Evolutionary conservation across 2,888 invertebrate genomes (phyloP).

Genomic region (Heliconius charithonia): DNA sequence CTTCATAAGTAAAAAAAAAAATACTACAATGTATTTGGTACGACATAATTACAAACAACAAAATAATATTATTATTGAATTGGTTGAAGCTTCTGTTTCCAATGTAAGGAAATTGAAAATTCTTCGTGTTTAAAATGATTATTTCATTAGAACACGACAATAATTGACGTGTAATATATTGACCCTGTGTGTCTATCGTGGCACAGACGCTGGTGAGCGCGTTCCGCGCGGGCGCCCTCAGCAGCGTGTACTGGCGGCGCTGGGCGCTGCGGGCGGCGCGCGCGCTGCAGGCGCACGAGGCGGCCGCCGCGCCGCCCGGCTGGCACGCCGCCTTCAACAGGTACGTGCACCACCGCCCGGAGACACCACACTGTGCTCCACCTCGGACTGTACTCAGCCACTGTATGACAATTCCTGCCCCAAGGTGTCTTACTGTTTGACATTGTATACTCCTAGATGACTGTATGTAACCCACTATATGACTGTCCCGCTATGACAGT

Average conservation of each 20-base stretch:
- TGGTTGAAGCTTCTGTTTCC: no score
- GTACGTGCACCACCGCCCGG: conserved; percentile 67
- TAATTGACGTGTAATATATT: no score
- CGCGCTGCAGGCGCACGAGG: conserved; percentile 82
- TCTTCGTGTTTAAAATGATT: no score
- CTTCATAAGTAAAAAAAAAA: no score
- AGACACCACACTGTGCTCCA: neutral
- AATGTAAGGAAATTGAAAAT: no score
- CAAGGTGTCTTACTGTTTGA: neutral
- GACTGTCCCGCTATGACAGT: neutral
- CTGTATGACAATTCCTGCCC: neutral
- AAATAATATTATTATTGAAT: no score
- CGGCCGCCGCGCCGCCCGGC: conserved; percentile 84
- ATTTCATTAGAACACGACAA: no score
- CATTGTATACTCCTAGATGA: neutral
- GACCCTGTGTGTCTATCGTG: no score
- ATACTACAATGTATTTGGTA: no score
- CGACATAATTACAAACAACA: no score
- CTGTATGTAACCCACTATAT: no score
- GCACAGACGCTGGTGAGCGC: conserved; percentile 82
- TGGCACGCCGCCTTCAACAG: conserved; percentile 87
- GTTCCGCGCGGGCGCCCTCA: conserved; percentile 79
- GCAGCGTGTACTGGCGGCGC: conserved; percentile 74
- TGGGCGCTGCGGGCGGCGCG: conserved; percentile 77
- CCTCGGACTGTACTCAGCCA: neutral